A percentile compares a stretch with the other conserved stretches of the same genome.
Evolutionary conservation across 1,140 invertebrate genomes (phyloP).

Genomic region (Leptoteleia sp.): DNA sequence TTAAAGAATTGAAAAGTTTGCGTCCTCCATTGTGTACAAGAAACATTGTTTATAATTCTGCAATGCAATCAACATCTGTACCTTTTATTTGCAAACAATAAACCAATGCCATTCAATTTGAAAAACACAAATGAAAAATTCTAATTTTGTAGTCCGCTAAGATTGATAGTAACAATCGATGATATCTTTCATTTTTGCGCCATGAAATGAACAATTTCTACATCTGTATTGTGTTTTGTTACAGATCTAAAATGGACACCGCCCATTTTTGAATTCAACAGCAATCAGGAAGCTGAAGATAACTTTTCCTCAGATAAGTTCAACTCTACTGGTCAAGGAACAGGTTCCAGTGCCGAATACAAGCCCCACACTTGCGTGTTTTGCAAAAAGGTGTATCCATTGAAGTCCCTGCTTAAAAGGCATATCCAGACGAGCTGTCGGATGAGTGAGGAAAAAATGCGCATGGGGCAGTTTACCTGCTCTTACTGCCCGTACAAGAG

Average conservation of each 20-base stretch:
- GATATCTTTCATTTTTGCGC: no score
- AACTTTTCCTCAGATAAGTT: conserved; percentile 31
- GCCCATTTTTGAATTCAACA: conserved; percentile 36
- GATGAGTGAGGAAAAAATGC: conserved; percentile 52
- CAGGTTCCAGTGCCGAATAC: conserved; percentile 24
- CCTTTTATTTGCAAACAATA: conserved; percentile 34
- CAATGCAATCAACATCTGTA: conserved; percentile 9
- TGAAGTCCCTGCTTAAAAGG: conserved; percentile 76
- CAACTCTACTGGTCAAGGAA: background rate
- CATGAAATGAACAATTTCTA: conserved; percentile 25
- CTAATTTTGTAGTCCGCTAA: conserved; percentile 32
- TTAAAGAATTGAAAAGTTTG: conserved; percentile 1
- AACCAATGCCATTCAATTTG: conserved; percentile 33
- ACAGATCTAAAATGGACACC: conserved; percentile 40
- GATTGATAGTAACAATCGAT: no score
- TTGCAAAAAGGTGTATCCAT: conserved; percentile 76
- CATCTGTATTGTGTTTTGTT: conserved; percentile 48
- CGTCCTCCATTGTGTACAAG: conserved; percentile 11
- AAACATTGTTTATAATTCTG: conserved; percentile 8
- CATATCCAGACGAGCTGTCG: conserved; percentile 78
- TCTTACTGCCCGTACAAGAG: conserved; percentile 75
- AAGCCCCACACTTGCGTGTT: conserved; percentile 72
- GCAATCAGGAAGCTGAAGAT: conserved; percentile 5
- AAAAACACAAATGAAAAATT: conserved; percentile 15
- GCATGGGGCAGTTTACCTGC: conserved; percentile 70